Evolutionary conservation across 2,797 vertebrate genomes (phyloP), one percentile per base, ranked within the genome.

Genomic region (Hoplostethus atlanticus): DNA sequence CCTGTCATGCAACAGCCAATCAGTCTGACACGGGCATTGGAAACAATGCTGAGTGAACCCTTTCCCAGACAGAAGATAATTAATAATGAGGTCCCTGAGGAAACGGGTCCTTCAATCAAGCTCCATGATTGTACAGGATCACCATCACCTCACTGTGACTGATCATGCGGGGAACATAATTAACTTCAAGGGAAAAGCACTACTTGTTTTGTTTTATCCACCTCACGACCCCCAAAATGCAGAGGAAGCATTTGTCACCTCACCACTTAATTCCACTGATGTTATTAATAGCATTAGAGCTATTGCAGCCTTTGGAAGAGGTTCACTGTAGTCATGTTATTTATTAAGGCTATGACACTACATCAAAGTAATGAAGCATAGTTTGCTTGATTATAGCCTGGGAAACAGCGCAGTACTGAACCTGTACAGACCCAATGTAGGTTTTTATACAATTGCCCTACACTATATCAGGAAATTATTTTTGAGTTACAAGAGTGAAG

Each of bases 51-150:
- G 84, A 80, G 59, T 68, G 76, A 66, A 79, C 64, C 64, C 36
- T 25, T 82, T 76, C 57, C 59, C 62, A 57, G 75, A 79, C 75
- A 77, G 80, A 46, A 16, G 9, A 68, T 81, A 84, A 89, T 89
- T 89, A 77, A 84, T 87, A 85, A 91, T 88, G 75, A 87, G 81
- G 83, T 85, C 88, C 77, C 78, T 0, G 31, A 63, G 87, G 90
- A 90, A 86, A 79, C 36, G n/a, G 71, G 50, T 68, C 86, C 81
- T 84, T 88, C 83, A 87, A 81, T 88, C 86, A 90, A 68, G 74
- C 73, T 63, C 58, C 30, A 56, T 80, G 73, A 84, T 53, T 76
- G 52, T 66, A 55, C 16, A 6, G 57, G 1, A 44, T 54, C 73
- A 67, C 65, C 28, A 46, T 78, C 77, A 70, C 57, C 28, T 67